Percentiles rank a stretch among this genome's conserved stretches.
phyloP scores from a whole-genome alignment of 1,140 invertebrate species.

The Drosophila ananassae region DNA sequence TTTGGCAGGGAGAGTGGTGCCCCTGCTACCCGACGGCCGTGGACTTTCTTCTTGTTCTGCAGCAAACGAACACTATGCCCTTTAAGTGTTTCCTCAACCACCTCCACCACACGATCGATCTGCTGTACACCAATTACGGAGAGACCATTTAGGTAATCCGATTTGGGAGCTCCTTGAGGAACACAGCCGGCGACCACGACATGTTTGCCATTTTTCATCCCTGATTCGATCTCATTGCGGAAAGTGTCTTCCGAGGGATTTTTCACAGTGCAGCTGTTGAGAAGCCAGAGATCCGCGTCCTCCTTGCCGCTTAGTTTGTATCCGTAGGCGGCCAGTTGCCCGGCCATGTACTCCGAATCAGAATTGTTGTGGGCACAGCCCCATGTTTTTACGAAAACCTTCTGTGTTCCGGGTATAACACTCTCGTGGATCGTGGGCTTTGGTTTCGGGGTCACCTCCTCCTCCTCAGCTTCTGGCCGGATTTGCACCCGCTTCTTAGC shows the following conservation, averaged over 20 bases:
- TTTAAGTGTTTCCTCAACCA: conserved; percentile 99
- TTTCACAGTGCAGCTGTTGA: conserved; percentile 99
- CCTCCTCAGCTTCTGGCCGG: conserved; percentile 32
- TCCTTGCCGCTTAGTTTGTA: conserved; percentile 93
- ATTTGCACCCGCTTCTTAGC: conserved; percentile 85
- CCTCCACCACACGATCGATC: conserved; percentile 98
- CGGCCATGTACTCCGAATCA: conserved; percentile 99
- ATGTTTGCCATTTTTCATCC: conserved; percentile 90
- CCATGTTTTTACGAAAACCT: conserved; percentile 98
- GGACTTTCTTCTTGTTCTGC: conserved; percentile 92
- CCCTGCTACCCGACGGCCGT: conserved; percentile 93
- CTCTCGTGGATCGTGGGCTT: conserved; percentile 84
- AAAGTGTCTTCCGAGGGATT: conserved; percentile 98
- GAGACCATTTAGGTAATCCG: conserved; percentile 90
- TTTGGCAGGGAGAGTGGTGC: conserved; percentile 95
- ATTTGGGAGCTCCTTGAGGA: conserved; percentile 93
- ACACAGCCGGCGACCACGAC: conserved; percentile 98
- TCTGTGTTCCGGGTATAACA: conserved; percentile 94
- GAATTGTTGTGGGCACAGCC: conserved; percentile 98
- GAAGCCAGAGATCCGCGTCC: conserved; percentile 95
- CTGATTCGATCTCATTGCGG: conserved; percentile 95
- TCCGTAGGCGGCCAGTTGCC: conserved; percentile 93
- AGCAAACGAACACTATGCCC: conserved; percentile 89
- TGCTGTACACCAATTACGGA: conserved; percentile 98
- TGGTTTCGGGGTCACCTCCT: conserved; percentile 30